Percentiles rank a stretch among this genome's conserved stretches.
Conservation (phyloP, 2,797 vertebrate genomes). For the Aphelocoma californica region DNA sequence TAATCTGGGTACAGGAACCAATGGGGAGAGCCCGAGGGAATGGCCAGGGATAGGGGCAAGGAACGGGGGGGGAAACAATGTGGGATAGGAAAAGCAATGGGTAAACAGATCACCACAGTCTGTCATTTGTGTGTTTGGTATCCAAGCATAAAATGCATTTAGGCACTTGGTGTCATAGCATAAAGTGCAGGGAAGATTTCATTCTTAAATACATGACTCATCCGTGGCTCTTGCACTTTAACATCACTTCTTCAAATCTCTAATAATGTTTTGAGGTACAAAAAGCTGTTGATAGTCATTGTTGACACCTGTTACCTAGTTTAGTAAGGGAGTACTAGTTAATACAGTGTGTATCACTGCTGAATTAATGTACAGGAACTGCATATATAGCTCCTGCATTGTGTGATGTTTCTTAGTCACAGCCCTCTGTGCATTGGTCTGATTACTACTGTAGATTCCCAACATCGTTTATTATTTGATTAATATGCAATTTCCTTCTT, state of each 20-base stretch:
- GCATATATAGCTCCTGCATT: background rate
- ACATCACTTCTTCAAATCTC: background rate
- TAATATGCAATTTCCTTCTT: constrained; percentile 47
- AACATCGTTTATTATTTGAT: constrained; percentile 51
- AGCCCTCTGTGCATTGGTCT: background rate
- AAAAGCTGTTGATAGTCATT: background rate
- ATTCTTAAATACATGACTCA: background rate
- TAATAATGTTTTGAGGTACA: background rate
- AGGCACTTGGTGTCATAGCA: background rate
- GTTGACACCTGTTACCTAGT: background rate
- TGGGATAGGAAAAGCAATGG: too few species aligned
- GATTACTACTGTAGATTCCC: background rate
- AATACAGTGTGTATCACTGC: background rate
- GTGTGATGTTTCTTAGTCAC: background rate
- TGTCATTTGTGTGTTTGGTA: background rate
- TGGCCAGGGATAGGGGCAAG: too few species aligned
- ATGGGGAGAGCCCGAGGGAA: too few species aligned
- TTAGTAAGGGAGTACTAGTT: background rate
- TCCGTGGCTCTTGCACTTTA: background rate
- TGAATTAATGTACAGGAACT: background rate
- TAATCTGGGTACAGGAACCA: too few species aligned
- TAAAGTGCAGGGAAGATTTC: background rate
- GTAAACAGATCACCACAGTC: too few species aligned
- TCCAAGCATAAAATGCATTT: background rate
- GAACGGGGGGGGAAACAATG: too few species aligned